Percentiles rank a stretch among this genome's conserved stretches.
These are phyloP conservation scores for Cylloceria caligata DNA, from an alignment of 2,888 invertebrate species.

Conservation along the genomic window DNA sequence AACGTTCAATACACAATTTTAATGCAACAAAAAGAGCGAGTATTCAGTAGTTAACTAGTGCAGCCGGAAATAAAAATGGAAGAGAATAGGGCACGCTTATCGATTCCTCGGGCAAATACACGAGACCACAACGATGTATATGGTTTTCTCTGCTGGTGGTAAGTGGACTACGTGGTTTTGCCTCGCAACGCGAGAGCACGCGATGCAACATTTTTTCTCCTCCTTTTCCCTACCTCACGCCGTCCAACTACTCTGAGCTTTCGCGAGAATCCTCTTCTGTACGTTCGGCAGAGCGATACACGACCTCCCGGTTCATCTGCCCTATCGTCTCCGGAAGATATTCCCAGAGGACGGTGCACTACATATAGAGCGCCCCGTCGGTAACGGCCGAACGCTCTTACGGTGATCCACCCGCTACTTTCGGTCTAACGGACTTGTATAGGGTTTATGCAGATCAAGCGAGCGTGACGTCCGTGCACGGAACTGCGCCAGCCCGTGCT, in stretches of 20 bases:
- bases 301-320: constrained; percentile 62
- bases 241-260: constrained; percentile 31
- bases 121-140: constrained; percentile 51
- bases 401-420: constrained; percentile 77
- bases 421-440: constrained; percentile 79
- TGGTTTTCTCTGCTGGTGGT: constrained; percentile 61
- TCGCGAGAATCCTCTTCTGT: constrained; percentile 50
- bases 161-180: constrained; percentile 64
- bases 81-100: constrained; percentile 57
- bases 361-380: constrained; percentile 57
- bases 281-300: constrained; percentile 58
- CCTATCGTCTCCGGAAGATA: constrained; percentile 40
- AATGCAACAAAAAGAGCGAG: constrained; percentile 33
- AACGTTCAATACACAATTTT: constrained; percentile 31
- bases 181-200: constrained; percentile 63
- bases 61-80: constrained; percentile 23
- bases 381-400: constrained; percentile 78
- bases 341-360: constrained; percentile 15
- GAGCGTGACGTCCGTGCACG: constrained; percentile 77
- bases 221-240: constrained; percentile 47
- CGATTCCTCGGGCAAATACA: constrained; percentile 62
- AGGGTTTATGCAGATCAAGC: constrained; percentile 81
- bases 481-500: constrained; percentile 52
- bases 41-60: constrained; percentile 38
- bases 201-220: constrained; percentile 65